Evolutionary conservation across 2,797 vertebrate genomes (phyloP).

Genomic region (Momotus momota): DNA sequence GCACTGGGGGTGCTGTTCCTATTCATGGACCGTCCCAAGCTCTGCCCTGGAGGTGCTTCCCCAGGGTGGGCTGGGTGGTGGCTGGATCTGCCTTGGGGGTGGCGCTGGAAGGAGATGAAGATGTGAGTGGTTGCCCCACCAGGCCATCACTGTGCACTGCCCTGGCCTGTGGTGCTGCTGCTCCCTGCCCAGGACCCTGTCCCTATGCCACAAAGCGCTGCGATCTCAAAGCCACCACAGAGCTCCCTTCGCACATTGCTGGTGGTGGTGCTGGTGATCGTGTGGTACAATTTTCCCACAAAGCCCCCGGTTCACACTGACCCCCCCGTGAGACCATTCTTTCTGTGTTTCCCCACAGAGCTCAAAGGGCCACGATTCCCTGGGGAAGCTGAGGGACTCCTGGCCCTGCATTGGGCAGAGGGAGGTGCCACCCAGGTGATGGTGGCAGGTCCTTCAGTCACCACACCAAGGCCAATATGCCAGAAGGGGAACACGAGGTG

Average conservation of each 20-base stretch:
- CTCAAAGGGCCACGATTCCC: background rate
- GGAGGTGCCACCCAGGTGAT: background rate
- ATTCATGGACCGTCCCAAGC: rapidly evolving
- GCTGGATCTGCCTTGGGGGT: background rate
- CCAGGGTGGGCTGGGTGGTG: background rate
- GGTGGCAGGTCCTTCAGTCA: background rate
- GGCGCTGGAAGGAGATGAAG: background rate
- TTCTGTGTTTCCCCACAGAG: background rate
- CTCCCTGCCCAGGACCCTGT: background rate
- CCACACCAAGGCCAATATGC: background rate
- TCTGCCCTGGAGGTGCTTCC: background rate
- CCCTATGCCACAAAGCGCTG: rapidly evolving
- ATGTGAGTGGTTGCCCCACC: rapidly evolving
- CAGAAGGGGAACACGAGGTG: background rate
- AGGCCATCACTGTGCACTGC: rapidly evolving
- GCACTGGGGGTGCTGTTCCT: background rate
- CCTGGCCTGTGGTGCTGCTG: background rate
- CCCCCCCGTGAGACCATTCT: background rate
- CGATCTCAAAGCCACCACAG: rapidly evolving
- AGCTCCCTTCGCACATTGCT: background rate
- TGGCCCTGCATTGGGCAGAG: background rate
- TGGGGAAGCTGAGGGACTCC: background rate
- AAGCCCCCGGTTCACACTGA: background rate
- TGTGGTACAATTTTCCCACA: background rate
- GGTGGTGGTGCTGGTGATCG: background rate